A percentile compares a stretch with the other conserved stretches of the same genome.
Evolutionary conservation across 2,797 vertebrate genomes (phyloP).

Genomic region (Chanos chanos): DNA sequence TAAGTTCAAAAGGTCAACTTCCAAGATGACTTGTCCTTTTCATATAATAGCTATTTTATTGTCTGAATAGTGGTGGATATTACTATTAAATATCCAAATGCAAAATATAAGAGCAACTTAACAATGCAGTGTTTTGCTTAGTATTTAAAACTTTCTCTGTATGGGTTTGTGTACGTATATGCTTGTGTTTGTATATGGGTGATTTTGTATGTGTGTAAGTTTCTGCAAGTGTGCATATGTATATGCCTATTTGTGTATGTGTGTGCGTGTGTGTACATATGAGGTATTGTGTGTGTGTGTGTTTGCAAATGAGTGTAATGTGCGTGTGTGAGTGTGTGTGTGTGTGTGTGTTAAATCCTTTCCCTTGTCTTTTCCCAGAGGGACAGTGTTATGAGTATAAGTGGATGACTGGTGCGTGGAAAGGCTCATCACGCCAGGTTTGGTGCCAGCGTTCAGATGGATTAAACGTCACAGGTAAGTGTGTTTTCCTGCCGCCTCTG

Average conservation of each 20-base stretch:
- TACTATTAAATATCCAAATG: no score
- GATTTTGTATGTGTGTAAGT: neutral
- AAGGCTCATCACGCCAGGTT: constrained; percentile 84
- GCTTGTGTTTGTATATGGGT: neutral
- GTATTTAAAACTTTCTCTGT: no score
- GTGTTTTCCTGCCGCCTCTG: neutral
- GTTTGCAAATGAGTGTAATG: neutral
- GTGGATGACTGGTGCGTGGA: constrained; percentile 89
- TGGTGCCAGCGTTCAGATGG: constrained; percentile 96
- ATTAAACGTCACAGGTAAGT: constrained; percentile 88
- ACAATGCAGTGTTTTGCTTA: no score
- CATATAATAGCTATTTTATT: no score
- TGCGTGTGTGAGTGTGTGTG: neutral
- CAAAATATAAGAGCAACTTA: no score
- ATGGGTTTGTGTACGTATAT: neutral
- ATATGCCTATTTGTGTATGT: neutral
- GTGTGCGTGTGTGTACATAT: neutral
- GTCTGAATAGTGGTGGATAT: no score
- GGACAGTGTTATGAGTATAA: constrained; percentile 91
- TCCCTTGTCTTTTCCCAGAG: constrained; percentile 60
- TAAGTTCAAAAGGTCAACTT: no score
- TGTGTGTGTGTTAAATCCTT: neutral
- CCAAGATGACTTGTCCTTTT: no score
- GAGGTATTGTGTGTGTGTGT: neutral
- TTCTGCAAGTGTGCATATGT: neutral